These are phyloP conservation scores for Hesperophylax magnus DNA, from an alignment of 1,140 invertebrate species.

Conservation along the genomic window DNA sequence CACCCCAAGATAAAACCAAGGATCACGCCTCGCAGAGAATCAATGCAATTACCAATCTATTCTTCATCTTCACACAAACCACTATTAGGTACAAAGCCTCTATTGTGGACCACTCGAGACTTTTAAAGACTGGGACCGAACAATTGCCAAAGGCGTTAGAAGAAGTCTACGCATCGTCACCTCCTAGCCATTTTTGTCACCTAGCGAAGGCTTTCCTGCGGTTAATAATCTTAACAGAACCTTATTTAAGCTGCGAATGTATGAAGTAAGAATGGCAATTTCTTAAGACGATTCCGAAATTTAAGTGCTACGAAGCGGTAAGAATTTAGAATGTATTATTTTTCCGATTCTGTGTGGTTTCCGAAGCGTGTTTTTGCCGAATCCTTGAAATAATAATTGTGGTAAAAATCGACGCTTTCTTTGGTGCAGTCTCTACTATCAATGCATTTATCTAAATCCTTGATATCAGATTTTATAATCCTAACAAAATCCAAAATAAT, in stretches of 20 bases:
- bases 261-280: conserved; percentile 6
- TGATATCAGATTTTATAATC: conserved; percentile 2
- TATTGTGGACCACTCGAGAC: conserved; percentile 40
- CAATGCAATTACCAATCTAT: conserved; percentile 46
- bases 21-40: conserved; percentile 42
- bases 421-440: not conserved
- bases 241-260: not conserved
- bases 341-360: conserved; percentile 18
- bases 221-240: conserved; percentile 19
- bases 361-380: conserved; percentile 10
- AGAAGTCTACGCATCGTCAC: conserved; percentile 33
- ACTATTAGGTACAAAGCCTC: conserved; percentile 27
- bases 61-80: conserved; percentile 17
- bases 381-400: not conserved
- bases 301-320: not conserved
- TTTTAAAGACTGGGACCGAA: not conserved
- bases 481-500: not conserved
- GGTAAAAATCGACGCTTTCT: not conserved
- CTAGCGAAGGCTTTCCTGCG: not conserved
- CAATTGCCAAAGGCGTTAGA: conserved; percentile 18
- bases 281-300: not conserved
- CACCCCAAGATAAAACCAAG: conserved; percentile 23
- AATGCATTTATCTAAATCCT: conserved; percentile 6
- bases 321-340: not conserved
- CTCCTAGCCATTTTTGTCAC: conserved; percentile 13